phyloP scores from a whole-genome alignment of 2,888 invertebrate species.

The Pterostichus madidus region DNA sequence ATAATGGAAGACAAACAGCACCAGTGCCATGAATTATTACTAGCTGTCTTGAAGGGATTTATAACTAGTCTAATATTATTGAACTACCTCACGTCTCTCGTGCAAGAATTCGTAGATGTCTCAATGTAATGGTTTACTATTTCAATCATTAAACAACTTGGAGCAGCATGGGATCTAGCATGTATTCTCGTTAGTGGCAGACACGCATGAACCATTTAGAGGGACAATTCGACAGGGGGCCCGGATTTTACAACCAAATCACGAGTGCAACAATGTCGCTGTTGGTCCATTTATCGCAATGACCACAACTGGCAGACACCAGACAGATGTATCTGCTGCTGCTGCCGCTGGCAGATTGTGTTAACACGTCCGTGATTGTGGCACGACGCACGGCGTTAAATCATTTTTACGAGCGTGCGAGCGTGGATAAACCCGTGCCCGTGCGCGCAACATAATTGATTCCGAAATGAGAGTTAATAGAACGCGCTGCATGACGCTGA shows the following conservation, averaged over 20 bases:
- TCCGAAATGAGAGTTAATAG: constrained; percentile 60
- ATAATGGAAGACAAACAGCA: neutral
- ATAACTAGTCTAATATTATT: neutral
- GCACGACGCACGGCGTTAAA: constrained; percentile 54
- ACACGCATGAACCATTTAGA: constrained; percentile 18
- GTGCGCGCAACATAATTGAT: constrained; percentile 61
- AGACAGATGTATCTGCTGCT: constrained; percentile 59
- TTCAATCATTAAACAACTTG: constrained; percentile 46
- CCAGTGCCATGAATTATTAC: neutral
- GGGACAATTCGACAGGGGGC: neutral
- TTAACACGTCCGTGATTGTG: constrained; percentile 65
- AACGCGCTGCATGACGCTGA: constrained; percentile 56
- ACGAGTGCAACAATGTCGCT: constrained; percentile 29
- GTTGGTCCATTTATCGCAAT: constrained; percentile 9
- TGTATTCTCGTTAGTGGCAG: constrained; percentile 57
- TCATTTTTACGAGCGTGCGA: constrained; percentile 60
- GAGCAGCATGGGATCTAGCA: constrained; percentile 48
- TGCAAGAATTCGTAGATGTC: constrained; percentile 19
- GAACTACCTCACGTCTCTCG: constrained; percentile 13
- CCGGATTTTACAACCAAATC: constrained; percentile 48
- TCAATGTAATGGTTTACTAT: constrained; percentile 50
- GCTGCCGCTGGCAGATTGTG: constrained; percentile 59
- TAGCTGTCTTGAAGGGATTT: neutral
- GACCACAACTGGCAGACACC: neutral
- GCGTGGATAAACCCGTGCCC: constrained; percentile 31